A percentile compares a stretch with the other conserved stretches of the same genome.
Evolutionary conservation across 2,113 vertebrate species (phyloP).

Genomic region (Percina caprodes): DNA sequence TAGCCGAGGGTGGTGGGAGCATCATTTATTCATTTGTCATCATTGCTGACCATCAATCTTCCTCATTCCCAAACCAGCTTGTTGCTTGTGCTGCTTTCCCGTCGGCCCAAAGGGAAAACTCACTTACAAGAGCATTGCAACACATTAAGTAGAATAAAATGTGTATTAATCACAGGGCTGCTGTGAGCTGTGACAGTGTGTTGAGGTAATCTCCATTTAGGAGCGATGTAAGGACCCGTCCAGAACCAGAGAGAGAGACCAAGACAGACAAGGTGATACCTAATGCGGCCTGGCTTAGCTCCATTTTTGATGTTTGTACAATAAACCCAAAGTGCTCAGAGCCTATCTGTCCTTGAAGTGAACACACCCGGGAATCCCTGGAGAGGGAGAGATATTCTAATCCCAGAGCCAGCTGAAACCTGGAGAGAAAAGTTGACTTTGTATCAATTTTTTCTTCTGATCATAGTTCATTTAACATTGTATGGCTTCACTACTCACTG

Average conservation of each 20-base stretch:
- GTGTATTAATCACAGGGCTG: constrained; percentile 59
- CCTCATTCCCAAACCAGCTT: constrained; percentile 17
- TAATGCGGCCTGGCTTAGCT: constrained; percentile 70
- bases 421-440: constrained; percentile 35
- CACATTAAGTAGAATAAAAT: constrained; percentile 71
- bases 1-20: constrained; percentile 2
- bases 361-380: constrained; percentile 61
- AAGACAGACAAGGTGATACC: constrained; percentile 52
- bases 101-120: constrained; percentile 22
- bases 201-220: constrained; percentile 71
- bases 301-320: constrained; percentile 77
- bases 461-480: constrained; percentile 54
- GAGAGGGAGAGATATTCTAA: constrained; percentile 68
- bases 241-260: constrained; percentile 8
- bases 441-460: constrained; percentile 30
- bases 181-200: constrained; percentile 64
- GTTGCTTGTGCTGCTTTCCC: not conserved
- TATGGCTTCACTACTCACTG: constrained; percentile 29
- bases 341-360: constrained; percentile 76
- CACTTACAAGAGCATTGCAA: constrained; percentile 47
- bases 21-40: constrained; percentile 34
- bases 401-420: constrained; percentile 51
- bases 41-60: constrained; percentile 46
- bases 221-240: constrained; percentile 59
- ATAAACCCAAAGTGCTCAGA: constrained; percentile 72